phyloP scores from a whole-genome alignment of 2,888 invertebrate genomes.

The Drosophila ustulata region DNA sequence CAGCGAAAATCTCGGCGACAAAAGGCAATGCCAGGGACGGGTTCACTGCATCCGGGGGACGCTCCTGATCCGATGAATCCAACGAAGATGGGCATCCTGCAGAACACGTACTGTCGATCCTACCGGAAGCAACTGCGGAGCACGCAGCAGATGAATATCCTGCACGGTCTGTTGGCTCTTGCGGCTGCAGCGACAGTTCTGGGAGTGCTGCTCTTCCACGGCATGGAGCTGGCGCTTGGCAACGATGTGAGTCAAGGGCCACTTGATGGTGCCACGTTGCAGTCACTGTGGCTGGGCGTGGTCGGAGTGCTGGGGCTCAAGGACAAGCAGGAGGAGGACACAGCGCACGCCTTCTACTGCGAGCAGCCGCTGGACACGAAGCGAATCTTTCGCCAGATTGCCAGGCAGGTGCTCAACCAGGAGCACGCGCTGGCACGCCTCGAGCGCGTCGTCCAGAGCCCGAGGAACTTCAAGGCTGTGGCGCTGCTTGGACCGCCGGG shows the following conservation, averaged over 20 bases:
- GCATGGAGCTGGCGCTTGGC: slow-evolving; percentile 5
- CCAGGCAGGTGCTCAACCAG: slow-evolving; percentile 55
- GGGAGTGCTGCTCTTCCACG: slow-evolving; percentile 21
- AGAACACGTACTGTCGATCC: slow-evolving; percentile 33
- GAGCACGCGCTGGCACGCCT: slow-evolving; percentile 60
- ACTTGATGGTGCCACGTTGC: not conserved
- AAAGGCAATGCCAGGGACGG: not conserved
- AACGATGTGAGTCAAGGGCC: not conserved
- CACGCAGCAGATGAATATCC: slow-evolving; percentile 17
- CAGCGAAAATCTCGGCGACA: not conserved
- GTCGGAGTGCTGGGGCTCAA: slow-evolving; percentile 10
- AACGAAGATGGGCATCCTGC: slow-evolving; percentile 39
- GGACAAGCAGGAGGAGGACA: not conserved
- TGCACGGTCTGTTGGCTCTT: slow-evolving; percentile 40
- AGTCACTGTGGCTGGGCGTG: slow-evolving; percentile 38
- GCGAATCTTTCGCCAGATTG: slow-evolving; percentile 47
- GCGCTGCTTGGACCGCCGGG: slow-evolving; percentile 72
- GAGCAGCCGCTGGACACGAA: slow-evolving; percentile 33
- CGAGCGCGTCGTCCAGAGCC: slow-evolving; percentile 39
- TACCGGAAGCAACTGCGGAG: slow-evolving; percentile 38
- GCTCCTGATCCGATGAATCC: slow-evolving; percentile 27
- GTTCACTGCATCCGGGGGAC: slow-evolving; percentile 3
- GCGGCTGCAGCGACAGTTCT: slow-evolving; percentile 25
- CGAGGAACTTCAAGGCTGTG: slow-evolving; percentile 53
- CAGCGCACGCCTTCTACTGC: slow-evolving; percentile 30